Percentiles rank a stretch among this genome's conserved stretches.
phyloP scores from a whole-genome alignment of 2,113 vertebrate genomes.

The Meriones unguiculatus region DNA sequence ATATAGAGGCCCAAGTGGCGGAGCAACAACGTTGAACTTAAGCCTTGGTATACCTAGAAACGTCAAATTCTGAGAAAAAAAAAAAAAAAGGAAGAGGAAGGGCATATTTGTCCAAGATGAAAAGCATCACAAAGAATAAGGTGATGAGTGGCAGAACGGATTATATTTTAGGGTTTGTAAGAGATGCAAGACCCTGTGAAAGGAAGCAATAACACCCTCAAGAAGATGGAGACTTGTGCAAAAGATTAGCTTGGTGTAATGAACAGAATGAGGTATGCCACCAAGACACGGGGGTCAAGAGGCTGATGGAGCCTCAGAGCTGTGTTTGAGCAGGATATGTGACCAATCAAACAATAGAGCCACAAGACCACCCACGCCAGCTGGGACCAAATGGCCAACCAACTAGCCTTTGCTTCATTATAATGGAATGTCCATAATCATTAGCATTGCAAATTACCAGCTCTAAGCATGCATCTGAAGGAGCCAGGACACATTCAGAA shows the following conservation, averaged over 20 bases:
- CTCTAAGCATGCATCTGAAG: background rate
- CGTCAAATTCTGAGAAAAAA: background rate
- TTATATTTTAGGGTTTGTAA: slow-evolving; percentile 5
- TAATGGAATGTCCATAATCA: background rate
- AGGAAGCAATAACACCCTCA: slow-evolving; percentile 1
- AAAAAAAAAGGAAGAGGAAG: background rate
- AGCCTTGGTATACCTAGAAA: background rate
- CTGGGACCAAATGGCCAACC: background rate
- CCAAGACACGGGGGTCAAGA: rapidly evolving
- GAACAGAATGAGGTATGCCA: background rate
- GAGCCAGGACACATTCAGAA: background rate
- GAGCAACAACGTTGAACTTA: background rate
- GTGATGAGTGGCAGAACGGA: background rate
- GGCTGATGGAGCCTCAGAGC: background rate
- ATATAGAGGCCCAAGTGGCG: background rate
- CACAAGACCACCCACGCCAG: background rate
- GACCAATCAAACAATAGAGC: background rate
- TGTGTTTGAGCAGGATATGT: background rate
- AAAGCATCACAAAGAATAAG: slow-evolving; percentile 1
- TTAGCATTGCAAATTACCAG: background rate
- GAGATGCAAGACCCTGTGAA: background rate
- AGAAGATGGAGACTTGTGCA: background rate
- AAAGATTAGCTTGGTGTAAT: slow-evolving; percentile 4
- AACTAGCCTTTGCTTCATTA: background rate
- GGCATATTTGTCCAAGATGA: background rate